Conservation (phyloP, 1,140 invertebrate species). For the Bombus fervidus region DNA sequence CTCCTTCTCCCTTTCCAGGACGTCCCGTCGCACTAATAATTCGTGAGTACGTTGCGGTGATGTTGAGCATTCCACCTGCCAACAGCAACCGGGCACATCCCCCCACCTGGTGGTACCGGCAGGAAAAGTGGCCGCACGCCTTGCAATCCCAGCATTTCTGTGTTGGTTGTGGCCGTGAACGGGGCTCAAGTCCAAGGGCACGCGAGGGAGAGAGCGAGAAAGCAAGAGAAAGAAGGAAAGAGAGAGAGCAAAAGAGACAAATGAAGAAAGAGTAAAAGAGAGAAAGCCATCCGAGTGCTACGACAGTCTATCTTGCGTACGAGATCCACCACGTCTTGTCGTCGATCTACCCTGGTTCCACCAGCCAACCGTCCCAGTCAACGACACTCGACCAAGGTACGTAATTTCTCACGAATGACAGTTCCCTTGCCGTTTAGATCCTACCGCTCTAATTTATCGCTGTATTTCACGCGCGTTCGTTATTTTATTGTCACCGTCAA, state of each 20-base stretch:
- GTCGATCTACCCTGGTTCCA: constrained; percentile 57
- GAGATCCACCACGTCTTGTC: constrained; percentile 45
- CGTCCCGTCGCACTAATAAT: constrained; percentile 76
- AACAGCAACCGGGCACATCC: constrained; percentile 74
- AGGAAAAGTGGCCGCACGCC: constrained; percentile 80
- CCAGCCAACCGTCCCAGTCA: constrained; percentile 25
- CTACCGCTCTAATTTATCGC: no score
- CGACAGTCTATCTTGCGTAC: constrained; percentile 59
- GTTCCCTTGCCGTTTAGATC: neutral
- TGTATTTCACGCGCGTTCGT: neutral
- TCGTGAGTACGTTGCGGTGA: constrained; percentile 73
- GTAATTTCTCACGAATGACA: constrained; percentile 53
- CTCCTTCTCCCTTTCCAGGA: constrained; percentile 50
- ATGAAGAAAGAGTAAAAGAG: neutral
- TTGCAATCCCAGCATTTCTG: constrained; percentile 80
- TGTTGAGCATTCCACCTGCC: constrained; percentile 79
- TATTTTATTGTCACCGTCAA: neutral
- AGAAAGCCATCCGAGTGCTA: constrained; percentile 53
- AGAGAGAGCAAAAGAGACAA: neutral
- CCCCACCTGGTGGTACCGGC: constrained; percentile 73
- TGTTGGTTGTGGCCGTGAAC: constrained; percentile 81
- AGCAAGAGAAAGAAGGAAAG: constrained; percentile 46
- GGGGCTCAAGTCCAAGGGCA: constrained; percentile 82
- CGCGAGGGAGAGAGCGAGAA: constrained; percentile 63
- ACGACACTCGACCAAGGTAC: constrained; percentile 51